Base-by-base conservation (phyloP, 1,140 invertebrate species). In the Microvelia longipes region DNA sequence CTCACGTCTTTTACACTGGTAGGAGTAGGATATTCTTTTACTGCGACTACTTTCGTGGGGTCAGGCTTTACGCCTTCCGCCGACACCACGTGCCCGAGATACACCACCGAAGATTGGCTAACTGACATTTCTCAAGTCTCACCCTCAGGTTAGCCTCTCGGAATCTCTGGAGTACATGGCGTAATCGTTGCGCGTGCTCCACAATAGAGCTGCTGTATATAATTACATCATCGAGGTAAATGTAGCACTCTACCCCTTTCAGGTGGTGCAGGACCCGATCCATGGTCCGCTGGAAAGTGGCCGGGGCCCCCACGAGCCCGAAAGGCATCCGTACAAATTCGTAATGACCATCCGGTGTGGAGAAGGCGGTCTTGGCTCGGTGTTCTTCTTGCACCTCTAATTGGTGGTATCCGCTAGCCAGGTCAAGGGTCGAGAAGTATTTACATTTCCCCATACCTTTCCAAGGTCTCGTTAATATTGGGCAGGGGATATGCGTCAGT, bases 161-260 rank as follows among this genome's bases (percentile, higher is more conserved):
- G 14, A 83, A 69, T 70, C 73, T 71, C 11, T 76, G 50, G 63
- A 82, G 80, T 2, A 82, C 76, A 69, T 76, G 70, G 66, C 67
- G 66, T 35, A 80, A 68, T 72, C 67, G 68, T 79, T 13, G 2
- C 66, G 26, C 2, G 26, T 70, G 77, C 75, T 78, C 69, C 69
- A 78, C 73, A 29, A 82, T 69, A 25, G 75, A 76, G 19, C 66
- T 72, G 1, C 73, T 73, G 65, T 75, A 81, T n/a, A n/a, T 2
- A 81, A 82, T 71, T 1, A 81, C 76, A 70, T 82, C 80, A 67
- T 82, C 81, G 24, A 81, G 61, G 66, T 81, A 82, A 0, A 80
- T 76, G 66, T 78, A 74, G 71, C 77, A 76, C 66, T 74, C 68
- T 28, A 70, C 69, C 13, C 75, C 75, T 70, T 77, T 74, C 30